Base-by-base conservation (phyloP, 2,888 invertebrate species). In the Ferrisia virgata region DNA sequence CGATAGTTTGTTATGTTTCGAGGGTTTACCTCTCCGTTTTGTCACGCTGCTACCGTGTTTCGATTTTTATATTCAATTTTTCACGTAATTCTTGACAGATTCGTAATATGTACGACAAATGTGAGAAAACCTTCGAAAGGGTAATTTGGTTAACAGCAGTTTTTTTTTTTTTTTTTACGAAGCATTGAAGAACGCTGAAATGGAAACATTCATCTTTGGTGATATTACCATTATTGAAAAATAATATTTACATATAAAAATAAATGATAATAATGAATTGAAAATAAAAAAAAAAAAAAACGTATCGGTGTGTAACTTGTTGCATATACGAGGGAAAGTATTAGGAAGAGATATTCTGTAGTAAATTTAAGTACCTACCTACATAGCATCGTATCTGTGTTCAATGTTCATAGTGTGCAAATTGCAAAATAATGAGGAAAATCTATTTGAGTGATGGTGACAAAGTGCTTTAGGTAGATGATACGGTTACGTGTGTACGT, bases 361-460 rank as follows among this genome's bases (percentile, higher is more conserved):
- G n/a, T n/a, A n/a, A n/a, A n/a, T n/a, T n/a, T n/a, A n/a, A n/a
- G n/a, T n/a, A n/a, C n/a, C n/a, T n/a, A n/a, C n/a, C n/a, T n/a
- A n/a, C n/a, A n/a, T n/a, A n/a, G n/a, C n/a, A n/a, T n/a, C n/a
- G n/a, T n/a, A n/a, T n/a, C n/a, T n/a, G n/a, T 69, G 69, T 22
- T 18, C 22, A 53, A 18, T 18, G 22, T 53, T 53, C 53, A 53
- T 11, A 22, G 18, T 13, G 69, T 31, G 31, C 69, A n/a, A 11
- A 11, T 11, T 5, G 53, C 22, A 53, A 53, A 53, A 31, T 69
- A 69, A 69, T 69, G 28, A 69, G 69, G 53, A 69, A 69, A 69
- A 69, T 69, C 28, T 31, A 31, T 69, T 69, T 69, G 31, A 69
- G 69, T 69, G 69, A 69, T 69, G 69, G 28, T 69, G 69, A 69